Evolutionary conservation across 2,113 vertebrate species (phyloP).

Genomic region (Psammodynastes pulverulentus): DNA sequence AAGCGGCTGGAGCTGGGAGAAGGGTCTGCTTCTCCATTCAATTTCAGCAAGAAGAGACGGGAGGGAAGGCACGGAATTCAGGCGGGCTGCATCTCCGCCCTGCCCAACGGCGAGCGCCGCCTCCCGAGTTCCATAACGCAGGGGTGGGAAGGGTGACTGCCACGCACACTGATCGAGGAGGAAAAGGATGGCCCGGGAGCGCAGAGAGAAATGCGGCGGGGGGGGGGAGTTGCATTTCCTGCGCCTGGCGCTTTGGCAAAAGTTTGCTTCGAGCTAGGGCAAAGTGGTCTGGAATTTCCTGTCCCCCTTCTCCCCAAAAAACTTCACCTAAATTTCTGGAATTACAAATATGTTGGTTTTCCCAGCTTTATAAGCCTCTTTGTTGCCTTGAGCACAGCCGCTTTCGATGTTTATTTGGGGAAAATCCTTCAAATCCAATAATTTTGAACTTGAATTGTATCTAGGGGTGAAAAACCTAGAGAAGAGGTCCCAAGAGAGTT

Average conservation of each 20-base stretch:
- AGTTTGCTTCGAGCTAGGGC: too few relatives aligned
- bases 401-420: background rate
- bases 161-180: slow-evolving; percentile 2
- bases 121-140: background rate
- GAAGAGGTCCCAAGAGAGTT: background rate
- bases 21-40: background rate
- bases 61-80: background rate
- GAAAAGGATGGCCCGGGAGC: background rate
- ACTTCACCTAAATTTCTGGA: background rate
- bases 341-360: background rate
- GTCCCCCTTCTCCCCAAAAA: background rate
- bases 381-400: background rate
- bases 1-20: background rate
- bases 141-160: background rate
- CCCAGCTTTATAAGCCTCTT: background rate
- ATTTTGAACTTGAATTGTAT: background rate
- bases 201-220: background rate
- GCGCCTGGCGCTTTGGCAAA: background rate
- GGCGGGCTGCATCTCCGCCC: slow-evolving; percentile 6
- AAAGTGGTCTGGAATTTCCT: background rate
- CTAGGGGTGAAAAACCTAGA: background rate
- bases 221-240: background rate
- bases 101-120: background rate
- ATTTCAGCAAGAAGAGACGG: background rate
- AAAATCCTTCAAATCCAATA: background rate